phyloP scores from a whole-genome alignment of 2,113 vertebrate genomes.

The Cariama cristata region DNA sequence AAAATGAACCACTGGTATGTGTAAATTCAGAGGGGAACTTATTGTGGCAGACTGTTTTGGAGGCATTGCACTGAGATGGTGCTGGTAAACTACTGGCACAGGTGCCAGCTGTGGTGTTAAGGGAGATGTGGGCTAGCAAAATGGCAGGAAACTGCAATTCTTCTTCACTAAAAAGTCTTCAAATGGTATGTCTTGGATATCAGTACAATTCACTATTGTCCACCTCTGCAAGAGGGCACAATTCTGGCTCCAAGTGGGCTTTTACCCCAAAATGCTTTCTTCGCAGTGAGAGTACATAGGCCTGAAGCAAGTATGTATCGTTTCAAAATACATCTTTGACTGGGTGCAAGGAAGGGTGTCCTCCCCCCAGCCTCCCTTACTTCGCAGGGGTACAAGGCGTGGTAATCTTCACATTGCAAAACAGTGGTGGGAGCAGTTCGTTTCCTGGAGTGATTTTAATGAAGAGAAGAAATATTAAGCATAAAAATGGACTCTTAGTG shows the following conservation, averaged over 20 bases:
- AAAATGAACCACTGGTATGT: neutral
- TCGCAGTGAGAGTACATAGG: neutral
- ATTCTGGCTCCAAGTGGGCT: neutral
- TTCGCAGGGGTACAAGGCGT: neutral
- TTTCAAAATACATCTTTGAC: neutral
- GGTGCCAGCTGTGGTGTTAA: neutral
- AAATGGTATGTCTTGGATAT: neutral
- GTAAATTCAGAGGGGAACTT: neutral
- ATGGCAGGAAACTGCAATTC: neutral
- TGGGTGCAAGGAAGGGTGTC: neutral
- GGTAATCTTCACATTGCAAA: neutral
- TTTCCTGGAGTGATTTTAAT: slow-evolving; percentile 6
- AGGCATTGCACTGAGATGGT: neutral
- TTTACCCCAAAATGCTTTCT: neutral
- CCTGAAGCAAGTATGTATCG: neutral
- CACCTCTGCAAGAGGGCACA: neutral
- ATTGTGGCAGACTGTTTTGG: neutral
- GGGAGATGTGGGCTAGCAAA: neutral
- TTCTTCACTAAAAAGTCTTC: neutral
- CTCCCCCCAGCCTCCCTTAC: neutral
- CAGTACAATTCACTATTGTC: neutral
- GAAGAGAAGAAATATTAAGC: neutral
- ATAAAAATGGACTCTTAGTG: neutral
- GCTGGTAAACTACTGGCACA: neutral
- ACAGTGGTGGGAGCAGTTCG: neutral